phyloP scores from a whole-genome alignment of 2,888 invertebrate genomes.

The Arctia plantaginis region DNA sequence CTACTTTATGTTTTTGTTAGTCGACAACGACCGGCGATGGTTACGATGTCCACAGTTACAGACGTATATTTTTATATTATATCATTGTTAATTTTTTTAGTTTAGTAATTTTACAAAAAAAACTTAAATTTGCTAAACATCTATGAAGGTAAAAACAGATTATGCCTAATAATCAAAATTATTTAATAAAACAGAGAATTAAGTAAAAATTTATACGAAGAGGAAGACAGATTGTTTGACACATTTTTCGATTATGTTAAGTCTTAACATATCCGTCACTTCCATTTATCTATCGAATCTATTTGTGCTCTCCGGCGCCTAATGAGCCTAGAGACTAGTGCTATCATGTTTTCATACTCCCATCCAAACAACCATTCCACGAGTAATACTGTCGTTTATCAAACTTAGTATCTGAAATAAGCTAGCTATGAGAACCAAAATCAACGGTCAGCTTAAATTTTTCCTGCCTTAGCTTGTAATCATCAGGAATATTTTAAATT shows the following conservation, averaged over 20 bases:
- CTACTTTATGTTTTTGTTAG: not conserved
- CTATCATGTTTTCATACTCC: not conserved
- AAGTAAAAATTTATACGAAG: not conserved
- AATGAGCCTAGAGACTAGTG: not conserved
- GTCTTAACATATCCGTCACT: not conserved
- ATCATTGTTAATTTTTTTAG: not conserved
- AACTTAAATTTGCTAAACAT: too few relatives aligned
- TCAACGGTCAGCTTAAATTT: not conserved
- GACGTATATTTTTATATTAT: not conserved
- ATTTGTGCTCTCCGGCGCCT: too few relatives aligned
- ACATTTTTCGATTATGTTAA: not conserved
- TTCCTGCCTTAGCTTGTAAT: rapidly evolving
- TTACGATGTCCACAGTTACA: not conserved
- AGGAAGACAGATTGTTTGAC: not conserved
- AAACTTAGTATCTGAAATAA: not conserved
- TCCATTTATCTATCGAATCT: not conserved
- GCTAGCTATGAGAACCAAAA: not conserved
- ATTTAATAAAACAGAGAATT: not conserved
- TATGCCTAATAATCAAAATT: not conserved
- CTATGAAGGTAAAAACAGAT: not conserved
- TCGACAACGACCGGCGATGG: not conserved
- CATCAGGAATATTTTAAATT: not conserved
- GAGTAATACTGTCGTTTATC: not conserved
- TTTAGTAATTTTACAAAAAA: too few relatives aligned
- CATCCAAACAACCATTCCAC: not conserved